Evolutionary conservation across 2,113 vertebrate genomes (phyloP).

Genomic region (Calypte anna): DNA sequence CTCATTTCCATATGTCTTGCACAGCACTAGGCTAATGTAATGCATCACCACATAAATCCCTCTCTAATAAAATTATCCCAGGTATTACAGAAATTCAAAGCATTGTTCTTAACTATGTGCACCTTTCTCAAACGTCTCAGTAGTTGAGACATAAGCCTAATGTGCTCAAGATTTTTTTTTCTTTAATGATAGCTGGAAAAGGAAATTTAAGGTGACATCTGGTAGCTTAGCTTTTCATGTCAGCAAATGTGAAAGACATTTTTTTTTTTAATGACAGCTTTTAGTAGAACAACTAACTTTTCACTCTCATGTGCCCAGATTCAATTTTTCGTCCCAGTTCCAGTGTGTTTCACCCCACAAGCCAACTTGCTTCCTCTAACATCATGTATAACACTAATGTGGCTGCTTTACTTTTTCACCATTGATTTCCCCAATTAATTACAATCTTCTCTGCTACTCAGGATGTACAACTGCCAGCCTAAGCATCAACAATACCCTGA

Average conservation of each 20-base stretch:
- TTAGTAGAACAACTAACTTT: background rate
- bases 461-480: background rate
- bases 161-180: background rate
- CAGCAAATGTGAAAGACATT: background rate
- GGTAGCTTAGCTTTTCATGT: background rate
- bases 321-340: background rate
- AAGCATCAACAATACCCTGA: background rate
- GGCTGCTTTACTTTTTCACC: background rate
- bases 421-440: background rate
- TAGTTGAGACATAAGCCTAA: background rate
- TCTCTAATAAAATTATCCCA: slow-evolving; percentile 31
- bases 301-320: background rate
- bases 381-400: background rate
- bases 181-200: background rate
- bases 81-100: slow-evolving; percentile 34
- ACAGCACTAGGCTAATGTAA: slow-evolving; percentile 37
- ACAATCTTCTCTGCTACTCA: background rate
- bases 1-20: slow-evolving; percentile 28
- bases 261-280: background rate
- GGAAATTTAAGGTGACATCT: background rate
- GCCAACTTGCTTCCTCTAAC: background rate
- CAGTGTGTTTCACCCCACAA: background rate
- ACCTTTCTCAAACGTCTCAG: slow-evolving; percentile 13
- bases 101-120: background rate
- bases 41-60: slow-evolving; percentile 24